These are phyloP conservation scores for Euphydryas editha DNA, from an alignment of 2,888 invertebrate genomes.

Conservation along the genomic window DNA sequence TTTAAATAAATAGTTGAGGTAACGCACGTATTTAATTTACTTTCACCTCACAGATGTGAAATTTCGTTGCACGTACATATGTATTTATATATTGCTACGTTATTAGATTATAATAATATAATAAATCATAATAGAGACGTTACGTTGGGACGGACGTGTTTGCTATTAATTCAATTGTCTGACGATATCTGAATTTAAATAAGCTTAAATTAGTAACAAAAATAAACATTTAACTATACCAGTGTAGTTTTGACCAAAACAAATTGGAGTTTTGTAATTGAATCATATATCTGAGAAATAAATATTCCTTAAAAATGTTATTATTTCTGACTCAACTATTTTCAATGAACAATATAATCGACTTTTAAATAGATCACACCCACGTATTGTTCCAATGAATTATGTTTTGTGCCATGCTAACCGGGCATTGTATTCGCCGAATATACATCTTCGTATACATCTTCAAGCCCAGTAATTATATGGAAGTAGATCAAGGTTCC, in stretches of 20 bases:
- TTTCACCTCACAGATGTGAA: neutral
- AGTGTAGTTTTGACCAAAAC: too few relatives aligned
- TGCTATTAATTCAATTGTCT: too few relatives aligned
- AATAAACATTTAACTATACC: too few relatives aligned
- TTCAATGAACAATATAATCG: neutral
- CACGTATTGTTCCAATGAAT: conserved; percentile 70
- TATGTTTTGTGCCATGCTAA: conserved; percentile 55
- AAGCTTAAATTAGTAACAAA: too few relatives aligned
- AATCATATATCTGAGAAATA: neutral
- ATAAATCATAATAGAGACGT: too few relatives aligned
- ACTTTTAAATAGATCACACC: neutral
- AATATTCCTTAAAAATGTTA: neutral
- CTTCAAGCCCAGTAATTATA: conserved; percentile 15
- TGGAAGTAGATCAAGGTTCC: conserved; percentile 27
- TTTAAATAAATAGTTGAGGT: neutral
- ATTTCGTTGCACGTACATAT: neutral
- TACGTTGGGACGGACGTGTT: too few relatives aligned
- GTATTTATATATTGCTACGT: neutral
- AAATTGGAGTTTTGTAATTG: too few relatives aligned
- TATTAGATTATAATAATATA: neutral
- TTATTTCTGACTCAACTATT: neutral
- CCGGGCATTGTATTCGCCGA: conserved; percentile 59
- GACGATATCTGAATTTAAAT: too few relatives aligned
- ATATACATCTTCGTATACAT: conserved; percentile 50
- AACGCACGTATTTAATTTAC: neutral